Evolutionary conservation across 2,888 invertebrate species (phyloP), one percentile per base, ranked within the genome.

Genomic region (Synanthedon tipuliformis): DNA sequence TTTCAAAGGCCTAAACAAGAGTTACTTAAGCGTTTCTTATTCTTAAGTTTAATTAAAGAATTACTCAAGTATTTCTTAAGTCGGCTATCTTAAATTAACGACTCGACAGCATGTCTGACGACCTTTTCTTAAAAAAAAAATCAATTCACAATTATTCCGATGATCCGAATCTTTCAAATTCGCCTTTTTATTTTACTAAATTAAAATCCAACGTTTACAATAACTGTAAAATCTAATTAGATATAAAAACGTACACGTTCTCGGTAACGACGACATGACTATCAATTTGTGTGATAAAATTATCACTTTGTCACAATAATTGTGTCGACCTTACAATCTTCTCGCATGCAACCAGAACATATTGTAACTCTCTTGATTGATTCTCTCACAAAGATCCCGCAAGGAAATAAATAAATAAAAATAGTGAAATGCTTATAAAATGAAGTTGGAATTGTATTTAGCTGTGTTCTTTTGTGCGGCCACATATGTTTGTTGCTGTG

Each of bases 401-500:
- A 7, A 12, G 5, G n/a, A 45, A 45, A 45, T 45, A n/a, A n/a
- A 45, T 8, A 13, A 45, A 15, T n/a, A n/a, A 45, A 10, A 45
- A 11, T 0, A 8, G 13, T 15, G 48, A 51, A 27, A 45, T 34
- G 34, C 34, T 2, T 10, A 51, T 45, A 51, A 45, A 52, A 55
- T 55, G 55, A 55, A 53, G n/a, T 41, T 40, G 5, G 23, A 50
- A 52, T 41, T 55, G 40, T 13, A 40, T 49, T 51, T 52, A 41
- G 10, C 18, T 13, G 16, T 41, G 16, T 27, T 2, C 5, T 23
- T 50, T 34, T 50, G 65, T 50, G 50, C 66, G 40, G 18, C 67
- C 3, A 60, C 59, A n/a, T 60, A 63, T 53, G 73, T 66, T 51
- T 49, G 66, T 48, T 64, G 70, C 54, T 63, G 59, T 3, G 69